Evolutionary conservation across 1,140 invertebrate species (phyloP), one percentile per base, ranked within the genome.

Genomic region (Metaphire vulgaris): DNA sequence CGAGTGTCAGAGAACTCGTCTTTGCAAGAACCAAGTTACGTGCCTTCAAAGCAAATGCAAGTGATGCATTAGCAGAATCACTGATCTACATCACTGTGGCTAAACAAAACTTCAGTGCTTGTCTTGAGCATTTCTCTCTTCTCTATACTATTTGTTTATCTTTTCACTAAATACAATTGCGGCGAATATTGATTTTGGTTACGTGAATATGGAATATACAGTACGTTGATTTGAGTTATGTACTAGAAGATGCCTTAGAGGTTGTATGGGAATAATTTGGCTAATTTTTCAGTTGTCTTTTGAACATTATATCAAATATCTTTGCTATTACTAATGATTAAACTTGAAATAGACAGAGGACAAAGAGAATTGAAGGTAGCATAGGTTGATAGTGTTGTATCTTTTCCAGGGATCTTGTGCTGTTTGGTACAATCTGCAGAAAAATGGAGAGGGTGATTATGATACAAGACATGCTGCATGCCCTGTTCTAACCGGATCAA

Each of bases 381-480:
- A n/a, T n/a, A n/a, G 21, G 64, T 21, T 74, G 15, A 15, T 26
- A 28, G 12, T 33, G 1, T 72, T 28, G 6, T 33, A 15, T 15
- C 21, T 2, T 72, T 80, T 77, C 1, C 79, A 76, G 67, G 33
- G 74, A 6, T 30, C 33, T 33, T 96, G 95, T 34, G 93, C 93
- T 15, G 97, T 97, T 86, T 99, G 97, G 97, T 92, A 92, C 84
- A 99, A 99, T 88, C 87, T 99, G 74, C 91, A 93, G 85, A 89
- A 91, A 21, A 95, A 91, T 82, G 96, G 97, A 26, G 92, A 96
- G 79, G 97, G 96, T 33, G 95, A 99, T 88, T 89, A 91, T 76
- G 88, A 90, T 80, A 99, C 96, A 0, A 88, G 96, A 74, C 97
- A 99, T 88, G 96, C 96, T 15, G 96, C 96, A 28, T 99, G 97